These are phyloP conservation scores for Galemys pyrenaicus DNA, from an alignment of 2,113 vertebrate genomes.

Conservation along the genomic window DNA sequence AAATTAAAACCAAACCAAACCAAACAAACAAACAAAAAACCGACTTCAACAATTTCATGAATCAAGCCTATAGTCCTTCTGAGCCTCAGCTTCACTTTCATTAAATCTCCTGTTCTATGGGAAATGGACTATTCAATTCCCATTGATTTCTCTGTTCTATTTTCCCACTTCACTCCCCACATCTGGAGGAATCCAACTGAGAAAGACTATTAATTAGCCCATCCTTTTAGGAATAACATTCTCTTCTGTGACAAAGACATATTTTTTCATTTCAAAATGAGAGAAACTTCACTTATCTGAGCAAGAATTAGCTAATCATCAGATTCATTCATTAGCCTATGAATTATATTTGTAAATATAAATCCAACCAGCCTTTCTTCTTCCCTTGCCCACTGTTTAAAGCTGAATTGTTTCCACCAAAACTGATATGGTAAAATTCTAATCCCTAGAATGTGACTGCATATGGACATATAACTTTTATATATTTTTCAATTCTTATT, in stretches of 20 bases:
- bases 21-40: no score
- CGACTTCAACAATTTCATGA: background rate
- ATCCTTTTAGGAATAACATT: background rate
- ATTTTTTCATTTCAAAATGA: background rate
- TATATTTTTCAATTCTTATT: no score
- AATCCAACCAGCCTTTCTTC: background rate
- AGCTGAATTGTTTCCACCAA: background rate
- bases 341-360: background rate
- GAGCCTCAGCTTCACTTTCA: background rate
- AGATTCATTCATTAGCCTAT: background rate
- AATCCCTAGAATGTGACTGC: background rate
- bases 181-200: background rate
- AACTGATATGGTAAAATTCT: background rate
- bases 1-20: no score
- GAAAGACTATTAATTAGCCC: background rate
- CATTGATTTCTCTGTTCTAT: background rate
- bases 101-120: background rate
- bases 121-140: background rate
- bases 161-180: background rate
- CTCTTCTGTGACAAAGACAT: background rate
- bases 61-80: background rate
- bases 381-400: background rate
- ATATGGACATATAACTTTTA: background rate
- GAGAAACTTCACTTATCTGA: background rate
- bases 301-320: background rate